phyloP scores from a whole-genome alignment of 2,888 invertebrate species.

The Trilocha varians region DNA sequence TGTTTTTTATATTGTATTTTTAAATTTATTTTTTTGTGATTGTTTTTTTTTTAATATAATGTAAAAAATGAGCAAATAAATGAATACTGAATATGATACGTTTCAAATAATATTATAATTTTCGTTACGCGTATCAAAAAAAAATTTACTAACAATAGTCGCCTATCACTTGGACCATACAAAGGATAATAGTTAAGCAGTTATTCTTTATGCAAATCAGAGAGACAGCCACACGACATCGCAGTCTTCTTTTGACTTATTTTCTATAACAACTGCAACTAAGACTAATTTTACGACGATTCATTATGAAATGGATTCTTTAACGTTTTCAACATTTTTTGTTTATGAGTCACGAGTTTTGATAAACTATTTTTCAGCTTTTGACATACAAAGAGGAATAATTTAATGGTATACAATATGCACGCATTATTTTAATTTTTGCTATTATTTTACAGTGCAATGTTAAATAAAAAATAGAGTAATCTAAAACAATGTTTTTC shows the following conservation, averaged over 20 bases:
- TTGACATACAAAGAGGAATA: no score
- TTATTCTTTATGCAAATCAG: conserved; percentile 61
- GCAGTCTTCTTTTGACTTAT: conserved; percentile 4
- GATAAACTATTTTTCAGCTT: no score
- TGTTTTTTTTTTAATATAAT: no score
- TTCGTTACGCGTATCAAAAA: no score
- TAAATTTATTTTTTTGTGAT: no score
- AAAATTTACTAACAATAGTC: conserved; percentile 19
- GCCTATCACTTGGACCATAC: conserved; percentile 21
- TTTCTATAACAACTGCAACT: background rate
- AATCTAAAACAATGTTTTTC: no score
- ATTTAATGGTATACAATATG: no score
- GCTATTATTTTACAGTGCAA: no score
- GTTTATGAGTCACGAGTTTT: background rate
- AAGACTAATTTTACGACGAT: background rate
- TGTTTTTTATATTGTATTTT: no score
- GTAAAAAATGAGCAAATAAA: background rate
- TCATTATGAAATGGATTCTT: background rate
- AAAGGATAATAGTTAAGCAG: conserved; percentile 41
- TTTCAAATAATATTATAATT: background rate
- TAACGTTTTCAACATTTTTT: background rate
- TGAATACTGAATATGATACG: background rate
- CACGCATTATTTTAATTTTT: no score
- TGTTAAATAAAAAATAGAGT: no score
- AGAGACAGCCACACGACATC: conserved; percentile 48